phyloP scores from a whole-genome alignment of 2,888 invertebrate species.

The Parasteatoda lunata region DNA sequence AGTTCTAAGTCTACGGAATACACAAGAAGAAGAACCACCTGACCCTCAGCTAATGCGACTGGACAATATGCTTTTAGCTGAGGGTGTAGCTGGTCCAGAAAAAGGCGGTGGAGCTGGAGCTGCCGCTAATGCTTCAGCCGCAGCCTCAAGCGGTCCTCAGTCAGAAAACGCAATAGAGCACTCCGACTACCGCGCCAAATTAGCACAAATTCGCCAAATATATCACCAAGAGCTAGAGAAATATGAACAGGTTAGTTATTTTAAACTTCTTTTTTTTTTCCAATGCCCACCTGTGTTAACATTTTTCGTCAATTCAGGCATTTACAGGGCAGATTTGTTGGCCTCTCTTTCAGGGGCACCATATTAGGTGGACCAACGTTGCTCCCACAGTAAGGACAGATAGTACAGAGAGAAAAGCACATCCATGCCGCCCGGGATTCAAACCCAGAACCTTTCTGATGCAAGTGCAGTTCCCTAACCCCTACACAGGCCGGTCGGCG shows the following conservation, averaged over 20 bases:
- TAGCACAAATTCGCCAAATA: conserved; percentile 98
- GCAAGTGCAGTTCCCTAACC: too few relatives aligned
- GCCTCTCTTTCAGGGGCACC: too few relatives aligned
- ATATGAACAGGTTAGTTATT: conserved; percentile 88
- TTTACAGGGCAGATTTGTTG: too few relatives aligned
- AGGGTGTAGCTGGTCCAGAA: conserved; percentile 97
- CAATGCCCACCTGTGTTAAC: too few relatives aligned
- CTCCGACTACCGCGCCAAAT: conserved; percentile 98
- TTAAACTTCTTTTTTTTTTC: too few relatives aligned
- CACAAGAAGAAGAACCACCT: conserved; percentile 98
- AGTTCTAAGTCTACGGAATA: conserved; percentile 95
- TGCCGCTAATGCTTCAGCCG: conserved; percentile 86
- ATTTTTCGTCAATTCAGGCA: too few relatives aligned
- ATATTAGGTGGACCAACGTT: too few relatives aligned
- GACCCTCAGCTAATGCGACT: conserved; percentile 98
- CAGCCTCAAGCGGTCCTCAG: conserved; percentile 80
- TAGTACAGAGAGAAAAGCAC: too few relatives aligned
- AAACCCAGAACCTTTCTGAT: too few relatives aligned
- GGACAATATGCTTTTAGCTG: conserved; percentile 98
- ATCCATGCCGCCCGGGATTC: too few relatives aligned
- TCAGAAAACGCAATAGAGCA: conserved; percentile 98
- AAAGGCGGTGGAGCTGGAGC: conserved; percentile 81
- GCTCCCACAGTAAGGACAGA: too few relatives aligned
- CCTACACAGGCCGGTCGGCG: too few relatives aligned
- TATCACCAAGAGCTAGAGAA: conserved; percentile 99